Conservation (phyloP, 2,797 vertebrate genomes). For the Acipenser transmontanus region DNA sequence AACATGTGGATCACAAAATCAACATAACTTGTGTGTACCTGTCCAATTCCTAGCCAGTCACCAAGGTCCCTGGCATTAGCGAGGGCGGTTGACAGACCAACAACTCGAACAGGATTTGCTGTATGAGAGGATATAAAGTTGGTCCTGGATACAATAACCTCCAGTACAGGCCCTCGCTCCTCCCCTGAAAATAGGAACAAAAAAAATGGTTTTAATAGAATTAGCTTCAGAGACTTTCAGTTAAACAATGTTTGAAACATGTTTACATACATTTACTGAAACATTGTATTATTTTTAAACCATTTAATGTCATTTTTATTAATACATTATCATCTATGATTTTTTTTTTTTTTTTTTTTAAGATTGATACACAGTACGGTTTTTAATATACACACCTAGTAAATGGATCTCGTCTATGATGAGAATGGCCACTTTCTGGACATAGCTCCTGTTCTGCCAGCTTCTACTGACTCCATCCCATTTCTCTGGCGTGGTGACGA, state of each 20-base stretch:
- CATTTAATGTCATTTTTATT: too few relatives aligned
- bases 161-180: constrained; percentile 91
- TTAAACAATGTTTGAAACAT: too few relatives aligned
- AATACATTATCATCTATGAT: too few relatives aligned
- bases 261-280: too few relatives aligned
- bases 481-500: constrained; percentile 96
- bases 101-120: constrained; percentile 76
- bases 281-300: too few relatives aligned
- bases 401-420: constrained; percentile 98
- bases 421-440: constrained; percentile 91
- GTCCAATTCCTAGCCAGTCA: constrained; percentile 89
- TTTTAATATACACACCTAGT: constrained; percentile 66
- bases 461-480: constrained; percentile 96
- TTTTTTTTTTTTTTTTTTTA: too few relatives aligned
- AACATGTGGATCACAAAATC: too few relatives aligned
- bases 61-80: constrained; percentile 95
- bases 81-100: constrained; percentile 92
- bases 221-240: too few relatives aligned
- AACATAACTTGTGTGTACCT: constrained; percentile 55
- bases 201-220: too few relatives aligned
- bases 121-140: constrained; percentile 98
- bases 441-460: constrained; percentile 96
- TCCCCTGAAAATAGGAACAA: constrained; percentile 63
- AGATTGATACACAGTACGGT: background rate
- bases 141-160: constrained; percentile 95